Evolutionary conservation across 2,888 invertebrate genomes (phyloP).

Genomic region (Tridacna crocea): DNA sequence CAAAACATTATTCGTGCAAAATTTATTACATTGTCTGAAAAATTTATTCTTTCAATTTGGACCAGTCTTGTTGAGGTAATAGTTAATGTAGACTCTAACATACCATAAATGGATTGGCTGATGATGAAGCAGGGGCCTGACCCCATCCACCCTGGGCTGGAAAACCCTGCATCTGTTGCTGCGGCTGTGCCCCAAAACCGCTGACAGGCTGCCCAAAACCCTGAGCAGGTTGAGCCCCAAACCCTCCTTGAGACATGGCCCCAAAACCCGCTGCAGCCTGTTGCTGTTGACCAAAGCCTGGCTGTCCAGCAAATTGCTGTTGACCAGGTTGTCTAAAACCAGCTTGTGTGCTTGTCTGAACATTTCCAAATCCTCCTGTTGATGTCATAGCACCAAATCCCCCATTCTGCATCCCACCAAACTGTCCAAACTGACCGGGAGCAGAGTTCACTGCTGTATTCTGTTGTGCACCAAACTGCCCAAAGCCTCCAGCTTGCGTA

Average conservation of each 20-base stretch:
- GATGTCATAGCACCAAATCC: slow-evolving; percentile 65
- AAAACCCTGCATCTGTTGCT: slow-evolving; percentile 55
- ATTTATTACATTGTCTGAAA: no score
- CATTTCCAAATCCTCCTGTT: slow-evolving; percentile 48
- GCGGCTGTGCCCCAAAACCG: slow-evolving; percentile 38
- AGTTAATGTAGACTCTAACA: slow-evolving; percentile 5
- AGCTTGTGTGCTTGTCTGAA: slow-evolving; percentile 36
- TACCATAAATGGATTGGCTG: slow-evolving; percentile 79
- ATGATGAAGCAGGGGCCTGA: slow-evolving; percentile 44
- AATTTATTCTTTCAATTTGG: no score
- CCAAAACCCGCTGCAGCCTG: slow-evolving; percentile 45
- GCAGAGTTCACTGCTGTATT: slow-evolving; percentile 38
- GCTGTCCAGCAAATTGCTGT: slow-evolving; percentile 41
- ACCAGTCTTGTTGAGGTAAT: background rate
- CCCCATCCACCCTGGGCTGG: slow-evolving; percentile 37
- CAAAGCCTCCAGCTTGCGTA: slow-evolving; percentile 58
- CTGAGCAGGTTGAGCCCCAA: slow-evolving; percentile 31
- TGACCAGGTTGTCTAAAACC: slow-evolving; percentile 31
- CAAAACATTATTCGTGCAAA: no score
- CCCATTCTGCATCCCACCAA: slow-evolving; percentile 71
- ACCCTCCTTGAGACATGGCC: slow-evolving; percentile 32
- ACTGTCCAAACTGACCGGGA: slow-evolving; percentile 55
- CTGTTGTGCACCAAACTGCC: slow-evolving; percentile 57
- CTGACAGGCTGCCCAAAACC: slow-evolving; percentile 36
- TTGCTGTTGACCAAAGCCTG: slow-evolving; percentile 54